A percentile compares a stretch with the other conserved stretches of the same genome.
Evolutionary conservation across 1,140 invertebrate species (phyloP).

Genomic region (Drosophila pseudoobscura): DNA sequence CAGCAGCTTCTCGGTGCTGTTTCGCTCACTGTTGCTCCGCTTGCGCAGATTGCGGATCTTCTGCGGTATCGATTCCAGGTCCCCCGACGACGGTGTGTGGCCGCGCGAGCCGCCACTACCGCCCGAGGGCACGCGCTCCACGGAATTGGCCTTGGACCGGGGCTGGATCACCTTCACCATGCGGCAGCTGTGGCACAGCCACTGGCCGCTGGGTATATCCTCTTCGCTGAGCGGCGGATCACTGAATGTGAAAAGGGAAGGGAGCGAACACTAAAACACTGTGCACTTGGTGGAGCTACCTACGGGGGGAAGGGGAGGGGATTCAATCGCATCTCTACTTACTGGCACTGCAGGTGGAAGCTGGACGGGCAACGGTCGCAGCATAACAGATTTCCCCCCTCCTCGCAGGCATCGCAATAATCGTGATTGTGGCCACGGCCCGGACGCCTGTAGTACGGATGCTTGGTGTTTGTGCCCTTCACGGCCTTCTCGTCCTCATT

Average conservation of each 20-base stretch:
- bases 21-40: conserved; percentile 76
- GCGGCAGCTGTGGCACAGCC: conserved; percentile 93
- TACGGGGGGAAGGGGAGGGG: not conserved
- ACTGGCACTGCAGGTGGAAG: conserved; percentile 97
- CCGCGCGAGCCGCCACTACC: conserved; percentile 64
- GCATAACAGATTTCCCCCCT: conserved; percentile 97
- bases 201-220: conserved; percentile 95
- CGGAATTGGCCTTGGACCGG: conserved; percentile 69
- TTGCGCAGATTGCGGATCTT: conserved; percentile 81
- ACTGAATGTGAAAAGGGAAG: conserved; percentile 84
- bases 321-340: conserved; percentile 78
- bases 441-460: conserved; percentile 93
- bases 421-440: conserved; percentile 97
- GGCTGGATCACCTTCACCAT: conserved; percentile 74
- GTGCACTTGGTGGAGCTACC: too few relatives aligned
- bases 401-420: conserved; percentile 95
- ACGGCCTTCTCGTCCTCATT: conserved; percentile 85
- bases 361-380: conserved; percentile 97
- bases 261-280: too few relatives aligned
- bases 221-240: conserved; percentile 94
- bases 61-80: conserved; percentile 71
- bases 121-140: conserved; percentile 67
- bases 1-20: conserved; percentile 73
- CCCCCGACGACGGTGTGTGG: conserved; percentile 70
- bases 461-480: conserved; percentile 88